Evolutionary conservation across 2,888 invertebrate species (phyloP).

Genomic region (Oxyscelio sp.): DNA sequence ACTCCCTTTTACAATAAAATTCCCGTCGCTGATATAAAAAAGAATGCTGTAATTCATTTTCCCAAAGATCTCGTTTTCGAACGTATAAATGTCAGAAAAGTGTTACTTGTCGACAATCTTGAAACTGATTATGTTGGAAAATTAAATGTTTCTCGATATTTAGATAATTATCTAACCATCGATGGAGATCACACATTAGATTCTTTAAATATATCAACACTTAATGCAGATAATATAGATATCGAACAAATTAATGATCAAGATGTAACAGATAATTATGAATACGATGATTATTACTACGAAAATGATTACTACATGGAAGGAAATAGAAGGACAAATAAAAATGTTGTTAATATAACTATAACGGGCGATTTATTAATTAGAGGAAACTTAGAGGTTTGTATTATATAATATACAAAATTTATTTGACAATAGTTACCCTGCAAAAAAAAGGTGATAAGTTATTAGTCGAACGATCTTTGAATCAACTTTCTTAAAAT

Average conservation of each 20-base stretch:
- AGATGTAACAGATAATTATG: not conserved
- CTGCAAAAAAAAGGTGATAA: too few species aligned
- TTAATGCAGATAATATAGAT: constrained; percentile 7
- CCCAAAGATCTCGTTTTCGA: constrained; percentile 56
- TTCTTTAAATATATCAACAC: not conserved
- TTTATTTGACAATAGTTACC: too few species aligned
- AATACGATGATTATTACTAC: constrained; percentile 22
- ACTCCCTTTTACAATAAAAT: constrained; percentile 81
- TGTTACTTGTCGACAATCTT: constrained; percentile 74
- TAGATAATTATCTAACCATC: constrained; percentile 5
- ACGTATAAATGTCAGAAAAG: constrained; percentile 61
- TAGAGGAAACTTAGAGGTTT: constrained; percentile 79
- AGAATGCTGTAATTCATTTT: constrained; percentile 46
- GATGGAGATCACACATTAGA: constrained; percentile 20
- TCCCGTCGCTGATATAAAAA: constrained; percentile 74
- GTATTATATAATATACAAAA: too few species aligned
- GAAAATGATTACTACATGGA: constrained; percentile 10
- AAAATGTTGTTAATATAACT: constrained; percentile 22
- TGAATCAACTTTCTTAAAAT: too few species aligned
- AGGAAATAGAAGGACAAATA: constrained; percentile 8
- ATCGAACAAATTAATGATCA: constrained; percentile 8
- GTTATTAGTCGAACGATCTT: too few species aligned
- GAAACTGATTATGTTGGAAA: constrained; percentile 67
- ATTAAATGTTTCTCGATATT: constrained; percentile 39
- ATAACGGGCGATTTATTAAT: constrained; percentile 73